Evolutionary conservation across 2,113 vertebrate species (phyloP), one percentile per base, ranked within the genome.

Genomic region (Sardina pilchardus): DNA sequence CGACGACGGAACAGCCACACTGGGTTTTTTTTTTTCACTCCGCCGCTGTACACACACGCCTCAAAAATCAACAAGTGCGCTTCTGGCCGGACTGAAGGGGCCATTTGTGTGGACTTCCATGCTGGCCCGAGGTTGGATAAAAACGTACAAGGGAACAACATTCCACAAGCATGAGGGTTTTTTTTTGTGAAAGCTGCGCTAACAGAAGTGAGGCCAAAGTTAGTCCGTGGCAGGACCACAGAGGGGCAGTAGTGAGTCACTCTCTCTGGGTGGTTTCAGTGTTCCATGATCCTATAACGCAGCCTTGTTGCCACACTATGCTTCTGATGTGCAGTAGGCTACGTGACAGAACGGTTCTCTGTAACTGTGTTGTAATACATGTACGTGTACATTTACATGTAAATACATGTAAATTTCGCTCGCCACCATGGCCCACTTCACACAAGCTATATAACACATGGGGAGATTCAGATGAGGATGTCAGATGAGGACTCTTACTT

Each of bases 21-120:
- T 83, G 75, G 82, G 30, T 36, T 34, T 75, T 75, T 75, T 10
- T 75, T 34, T 75, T 78, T 36, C 4, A 36, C 71, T 78, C 71
- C 30, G 14, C 30, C 12, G 14, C 30, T 19, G 21, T 2, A 16
- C 71, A 36, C 87, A 83, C 82, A 78, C 85, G 3, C 87, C 87
- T 85, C 44, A 30, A 84, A 87, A 82, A 88, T 78, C 87, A 86
- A 86, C 85, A 88, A 42, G 47, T 84, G 50, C 21, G 44, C 78
- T 19, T 7, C 81, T 67, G 63, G 26, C 56, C 19, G 82, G 48
- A 48, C 36, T 88, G 87, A 88, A 88, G 75, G 39, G 85, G 1
- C 82, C 81, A 56, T 86, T 82, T 88, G 87, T 88, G 34, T 16
- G 4, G 67, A 83, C 80, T 44, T 83, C 84, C 19, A 12, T 30